Base-by-base conservation (phyloP, 2,797 vertebrate species). In the Lophotriccus pileatus region DNA sequence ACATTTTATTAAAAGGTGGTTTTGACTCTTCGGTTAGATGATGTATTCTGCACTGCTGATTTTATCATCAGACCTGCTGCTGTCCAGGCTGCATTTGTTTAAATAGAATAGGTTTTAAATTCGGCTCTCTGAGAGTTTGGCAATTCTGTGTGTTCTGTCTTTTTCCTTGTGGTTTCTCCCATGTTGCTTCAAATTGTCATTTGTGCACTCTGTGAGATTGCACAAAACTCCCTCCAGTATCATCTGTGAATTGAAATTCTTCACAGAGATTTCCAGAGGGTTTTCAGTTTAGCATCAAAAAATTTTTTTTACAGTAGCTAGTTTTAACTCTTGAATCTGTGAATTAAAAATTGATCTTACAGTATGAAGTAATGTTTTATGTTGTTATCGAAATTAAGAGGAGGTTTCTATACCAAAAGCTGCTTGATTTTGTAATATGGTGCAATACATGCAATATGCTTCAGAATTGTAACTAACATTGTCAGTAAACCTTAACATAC, bases 401-500 rank as follows among this genome's bases (percentile, higher is more conserved):
- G 81, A 88, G 25, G 50, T 83, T 96, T 95, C 75, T 77, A n/a
- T 76, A 86, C 89, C 75, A 83, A 96, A 96, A 89, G 37, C 8
- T 59, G 59, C 14, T 83, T 94, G 85, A 69, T 94, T 82, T 90
- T 22, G 44, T 95, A 94, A 91, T 68, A 78, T 37, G 50, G 63
- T 81, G 21, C 46, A 55, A 84, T 92, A 96, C 77, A 86, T 93
- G 85, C 83, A 93, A 76, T 88, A 83, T 86, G 77, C 81, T 94
- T 96, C 68, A 62, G 89, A 94, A 92, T 93, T 95, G 85, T 14
- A 30, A 64, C 66, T 84, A 80, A 91, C 78, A 89, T 89, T 89
- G 88, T 94, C 93, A 86, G 82, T 94, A 96, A 95, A 96, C 93
- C 58, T 81, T 95, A 91, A 94, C 79, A 44, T 53, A 97, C 79